Evolutionary conservation across 2,888 invertebrate species (phyloP).

Genomic region (Poecilus cupreus): DNA sequence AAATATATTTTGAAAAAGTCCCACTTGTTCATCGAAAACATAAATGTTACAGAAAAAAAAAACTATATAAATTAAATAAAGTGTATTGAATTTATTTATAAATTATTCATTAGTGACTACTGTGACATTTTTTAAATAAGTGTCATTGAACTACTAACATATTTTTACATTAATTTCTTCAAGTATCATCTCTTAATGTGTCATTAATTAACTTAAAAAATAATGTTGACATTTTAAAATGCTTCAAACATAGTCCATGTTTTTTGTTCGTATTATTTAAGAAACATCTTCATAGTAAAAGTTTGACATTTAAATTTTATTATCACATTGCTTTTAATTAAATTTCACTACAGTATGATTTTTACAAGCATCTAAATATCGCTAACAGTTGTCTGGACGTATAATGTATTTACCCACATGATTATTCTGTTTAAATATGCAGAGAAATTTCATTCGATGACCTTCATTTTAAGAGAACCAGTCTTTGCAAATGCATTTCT

Average conservation of each 20-base stretch:
- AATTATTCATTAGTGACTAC: conserved; percentile 3
- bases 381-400: not conserved
- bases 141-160: conserved; percentile 54
- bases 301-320: conserved; percentile 40
- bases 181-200: conserved; percentile 1
- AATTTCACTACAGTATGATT: conserved; percentile 3
- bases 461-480: conserved; percentile 51
- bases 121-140: conserved; percentile 1
- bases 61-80: not conserved
- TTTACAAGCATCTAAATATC: not conserved
- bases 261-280: conserved; percentile 17
- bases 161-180: conserved; percentile 18
- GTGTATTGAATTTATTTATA: not conserved
- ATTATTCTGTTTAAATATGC: conserved; percentile 50
- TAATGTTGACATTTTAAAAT: conserved; percentile 10
- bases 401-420: conserved; percentile 26
- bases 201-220: not conserved
- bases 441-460: conserved; percentile 55
- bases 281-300: not conserved
- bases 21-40: too few species aligned
- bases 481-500: conserved; percentile 54
- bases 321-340: conserved; percentile 1
- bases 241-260: not conserved
- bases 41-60: too few species aligned
- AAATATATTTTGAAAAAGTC: too few species aligned